Evolutionary conservation across 2,888 invertebrate species (phyloP).

Genomic region (Molorchus minor): DNA sequence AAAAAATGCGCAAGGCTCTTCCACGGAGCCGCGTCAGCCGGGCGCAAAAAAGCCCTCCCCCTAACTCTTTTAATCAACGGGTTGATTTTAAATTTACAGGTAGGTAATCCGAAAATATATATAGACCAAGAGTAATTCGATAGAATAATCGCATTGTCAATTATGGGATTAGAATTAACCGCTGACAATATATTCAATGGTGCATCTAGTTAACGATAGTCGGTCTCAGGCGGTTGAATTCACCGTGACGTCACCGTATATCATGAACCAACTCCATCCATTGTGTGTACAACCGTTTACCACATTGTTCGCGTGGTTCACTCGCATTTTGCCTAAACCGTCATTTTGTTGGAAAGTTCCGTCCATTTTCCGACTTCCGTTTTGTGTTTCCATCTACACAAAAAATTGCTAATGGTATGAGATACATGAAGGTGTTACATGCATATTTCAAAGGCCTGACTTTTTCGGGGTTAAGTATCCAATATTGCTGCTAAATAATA

Average conservation of each 20-base stretch:
- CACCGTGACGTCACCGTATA: constrained; percentile 36
- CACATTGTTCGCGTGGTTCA: constrained; percentile 40
- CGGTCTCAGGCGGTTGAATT: constrained; percentile 33
- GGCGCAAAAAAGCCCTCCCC: no score
- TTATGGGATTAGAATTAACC: constrained; percentile 30
- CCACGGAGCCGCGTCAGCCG: no score
- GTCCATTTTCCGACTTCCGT: constrained; percentile 38
- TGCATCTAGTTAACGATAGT: constrained; percentile 41
- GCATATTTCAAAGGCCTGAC: no score
- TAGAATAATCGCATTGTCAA: constrained; percentile 37
- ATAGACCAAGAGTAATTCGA: constrained; percentile 25
- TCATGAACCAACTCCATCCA: constrained; percentile 32
- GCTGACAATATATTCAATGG: constrained; percentile 42
- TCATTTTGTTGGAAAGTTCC: constrained; percentile 39
- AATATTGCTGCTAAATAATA: no score
- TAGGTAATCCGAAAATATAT: constrained; percentile 1
- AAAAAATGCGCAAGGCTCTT: no score
- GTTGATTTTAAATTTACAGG: no score
- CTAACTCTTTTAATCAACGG: no score
- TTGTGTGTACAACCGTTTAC: constrained; percentile 35
- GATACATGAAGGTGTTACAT: no score
- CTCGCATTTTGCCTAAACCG: constrained; percentile 37
- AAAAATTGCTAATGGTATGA: constrained; percentile 35
- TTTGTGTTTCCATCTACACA: constrained; percentile 32
- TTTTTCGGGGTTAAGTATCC: no score